A percentile compares a stretch with the other conserved stretches of the same genome.
Evolutionary conservation across 2,113 vertebrate genomes (phyloP).

Genomic region (Calypte anna): DNA sequence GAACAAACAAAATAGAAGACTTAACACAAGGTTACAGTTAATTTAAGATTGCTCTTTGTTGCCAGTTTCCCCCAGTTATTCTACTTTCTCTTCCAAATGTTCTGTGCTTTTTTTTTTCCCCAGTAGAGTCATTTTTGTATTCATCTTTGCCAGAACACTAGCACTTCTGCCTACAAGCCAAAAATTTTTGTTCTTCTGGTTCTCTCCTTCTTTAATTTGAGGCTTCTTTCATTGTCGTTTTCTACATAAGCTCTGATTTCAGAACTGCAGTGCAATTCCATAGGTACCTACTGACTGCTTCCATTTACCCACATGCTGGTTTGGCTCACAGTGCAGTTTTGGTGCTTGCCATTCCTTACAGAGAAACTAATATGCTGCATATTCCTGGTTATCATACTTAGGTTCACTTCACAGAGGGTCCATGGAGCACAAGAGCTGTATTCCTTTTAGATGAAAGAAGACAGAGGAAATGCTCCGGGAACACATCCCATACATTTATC

Average conservation of each 20-base stretch:
- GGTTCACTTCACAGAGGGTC: background rate
- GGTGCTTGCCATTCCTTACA: background rate
- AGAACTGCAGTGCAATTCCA: background rate
- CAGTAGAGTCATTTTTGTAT: background rate
- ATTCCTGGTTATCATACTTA: background rate
- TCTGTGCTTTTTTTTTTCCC: background rate
- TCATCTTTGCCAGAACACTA: constrained; percentile 30
- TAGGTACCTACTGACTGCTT: background rate
- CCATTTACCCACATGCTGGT: background rate
- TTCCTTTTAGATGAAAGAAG: background rate
- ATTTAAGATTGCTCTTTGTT: background rate
- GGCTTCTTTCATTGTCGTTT: background rate
- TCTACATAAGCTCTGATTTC: background rate
- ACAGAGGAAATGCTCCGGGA: background rate
- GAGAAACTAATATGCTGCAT: background rate
- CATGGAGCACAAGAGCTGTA: background rate
- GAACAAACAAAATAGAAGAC: constrained; percentile 19
- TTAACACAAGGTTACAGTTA: constrained; percentile 3
- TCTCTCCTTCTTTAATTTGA: background rate
- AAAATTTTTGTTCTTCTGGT: constrained; percentile 1
- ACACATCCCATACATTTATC: background rate
- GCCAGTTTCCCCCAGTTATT: constrained; percentile 42
- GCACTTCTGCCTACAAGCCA: background rate
- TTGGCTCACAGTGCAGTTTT: background rate
- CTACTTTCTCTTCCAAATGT: constrained; percentile 44